phyloP scores from a whole-genome alignment of 2,113 vertebrate genomes.

The Oncorhynchus mykiss region DNA sequence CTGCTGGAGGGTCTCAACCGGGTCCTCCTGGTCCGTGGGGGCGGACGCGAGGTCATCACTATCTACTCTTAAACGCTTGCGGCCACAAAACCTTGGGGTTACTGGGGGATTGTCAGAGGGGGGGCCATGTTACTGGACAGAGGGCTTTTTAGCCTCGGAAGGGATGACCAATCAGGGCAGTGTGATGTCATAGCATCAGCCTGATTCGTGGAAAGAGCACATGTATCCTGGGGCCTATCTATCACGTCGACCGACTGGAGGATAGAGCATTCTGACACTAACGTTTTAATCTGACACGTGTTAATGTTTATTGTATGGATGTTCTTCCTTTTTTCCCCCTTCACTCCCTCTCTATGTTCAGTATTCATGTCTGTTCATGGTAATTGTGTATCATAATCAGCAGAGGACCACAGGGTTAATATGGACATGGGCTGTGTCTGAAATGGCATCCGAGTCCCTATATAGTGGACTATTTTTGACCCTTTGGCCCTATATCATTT shows the following conservation, averaged over 20 bases:
- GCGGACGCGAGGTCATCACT: constrained; percentile 94
- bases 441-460: not conserved
- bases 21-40: constrained; percentile 89
- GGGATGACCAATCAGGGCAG: not conserved
- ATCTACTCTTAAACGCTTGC: constrained; percentile 84
- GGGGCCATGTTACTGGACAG: constrained; percentile 46
- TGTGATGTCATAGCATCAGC: not conserved
- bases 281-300: constrained; percentile 43
- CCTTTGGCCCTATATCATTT: no score
- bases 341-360: constrained; percentile 31
- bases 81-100: constrained; percentile 33
- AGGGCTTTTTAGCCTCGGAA: constrained; percentile 13
- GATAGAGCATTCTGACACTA: constrained; percentile 64
- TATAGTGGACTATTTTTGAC: no score
- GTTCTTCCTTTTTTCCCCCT: constrained; percentile 39
- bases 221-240: constrained; percentile 37
- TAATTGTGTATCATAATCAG: constrained; percentile 18
- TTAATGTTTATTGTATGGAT: constrained; percentile 35
- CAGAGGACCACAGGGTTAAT: constrained; percentile 8
- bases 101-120: constrained; percentile 32
- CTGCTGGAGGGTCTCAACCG: constrained; percentile 90
- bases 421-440: not conserved
- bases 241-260: constrained; percentile 27
- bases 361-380: constrained; percentile 35
- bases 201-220: constrained; percentile 2